Evolutionary conservation across 2,113 vertebrate species (phyloP).

Genomic region (Zeus faber): DNA sequence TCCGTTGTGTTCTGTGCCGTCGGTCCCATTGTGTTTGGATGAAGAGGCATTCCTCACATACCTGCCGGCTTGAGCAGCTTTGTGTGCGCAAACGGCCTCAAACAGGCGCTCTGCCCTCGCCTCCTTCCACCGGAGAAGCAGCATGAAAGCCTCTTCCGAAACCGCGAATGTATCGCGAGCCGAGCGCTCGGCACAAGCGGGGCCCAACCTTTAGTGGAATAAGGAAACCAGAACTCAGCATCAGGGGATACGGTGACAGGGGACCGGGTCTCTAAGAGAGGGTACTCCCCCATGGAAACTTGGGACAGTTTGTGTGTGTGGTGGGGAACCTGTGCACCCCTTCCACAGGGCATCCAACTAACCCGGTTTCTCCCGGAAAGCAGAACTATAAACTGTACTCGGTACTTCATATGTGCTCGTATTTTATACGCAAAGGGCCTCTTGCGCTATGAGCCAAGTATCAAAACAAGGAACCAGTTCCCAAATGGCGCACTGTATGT

Average conservation of each 20-base stretch:
- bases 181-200: no score
- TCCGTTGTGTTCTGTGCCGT: constrained; percentile 44
- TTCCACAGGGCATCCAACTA: no score
- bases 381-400: constrained; percentile 8
- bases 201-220: constrained; percentile 47
- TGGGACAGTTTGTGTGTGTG: constrained; percentile 23
- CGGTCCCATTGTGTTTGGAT: constrained; percentile 67
- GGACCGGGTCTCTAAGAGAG: constrained; percentile 34
- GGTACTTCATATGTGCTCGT: constrained; percentile 6
- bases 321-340: constrained; percentile 12
- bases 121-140: constrained; percentile 35
- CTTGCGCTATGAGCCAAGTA: background rate
- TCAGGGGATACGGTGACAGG: no score
- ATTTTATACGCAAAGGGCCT: background rate
- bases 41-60: constrained; percentile 73
- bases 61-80: constrained; percentile 71
- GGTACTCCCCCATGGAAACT: constrained; percentile 26
- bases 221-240: constrained; percentile 24
- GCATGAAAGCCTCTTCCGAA: constrained; percentile 50
- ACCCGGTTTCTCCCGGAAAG: constrained; percentile 17
- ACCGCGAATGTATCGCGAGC: no score
- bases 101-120: constrained; percentile 32
- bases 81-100: constrained; percentile 62
- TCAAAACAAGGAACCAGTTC: background rate
- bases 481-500: background rate